Conservation (phyloP, 1,140 invertebrate genomes). For the Papilio polyxenes region DNA sequence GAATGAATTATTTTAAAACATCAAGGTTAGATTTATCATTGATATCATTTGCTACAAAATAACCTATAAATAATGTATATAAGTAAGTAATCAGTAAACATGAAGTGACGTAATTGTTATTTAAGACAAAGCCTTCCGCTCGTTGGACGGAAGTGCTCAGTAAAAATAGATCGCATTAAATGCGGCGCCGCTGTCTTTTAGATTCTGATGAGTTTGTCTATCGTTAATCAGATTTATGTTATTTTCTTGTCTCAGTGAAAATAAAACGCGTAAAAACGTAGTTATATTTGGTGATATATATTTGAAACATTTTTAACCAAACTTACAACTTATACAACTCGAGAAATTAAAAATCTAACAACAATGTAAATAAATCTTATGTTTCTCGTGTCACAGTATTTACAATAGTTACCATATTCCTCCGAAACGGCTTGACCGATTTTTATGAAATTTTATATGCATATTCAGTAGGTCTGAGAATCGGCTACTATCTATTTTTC, state of each 20-base stretch:
- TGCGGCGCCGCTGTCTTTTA: conserved; percentile 19
- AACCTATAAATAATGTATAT: background rate
- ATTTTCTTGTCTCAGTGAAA: background rate
- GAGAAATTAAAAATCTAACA: too few relatives aligned
- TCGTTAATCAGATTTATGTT: conserved; percentile 20
- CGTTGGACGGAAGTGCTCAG: background rate
- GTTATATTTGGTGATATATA: background rate
- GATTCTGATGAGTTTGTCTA: conserved; percentile 12
- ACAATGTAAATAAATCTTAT: too few relatives aligned
- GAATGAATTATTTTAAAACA: too few relatives aligned
- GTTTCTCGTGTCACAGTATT: too few relatives aligned
- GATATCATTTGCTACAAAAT: background rate
- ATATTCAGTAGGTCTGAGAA: too few relatives aligned
- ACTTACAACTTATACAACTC: too few relatives aligned
- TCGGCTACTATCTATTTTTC: too few relatives aligned
- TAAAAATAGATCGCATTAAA: conserved; percentile 34
- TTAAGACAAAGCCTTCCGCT: conserved; percentile 33
- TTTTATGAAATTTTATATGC: too few relatives aligned
- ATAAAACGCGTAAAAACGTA: background rate
- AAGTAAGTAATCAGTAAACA: conserved; percentile 13
- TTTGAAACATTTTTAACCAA: too few relatives aligned
- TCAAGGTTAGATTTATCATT: too few relatives aligned
- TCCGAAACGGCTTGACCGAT: too few relatives aligned
- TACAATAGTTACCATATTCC: too few relatives aligned
- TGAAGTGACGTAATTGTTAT: conserved; percentile 25